Percentiles rank a stretch among this genome's conserved stretches.
These are phyloP conservation scores for Oncorhynchus clarkii DNA, from an alignment of 2,113 vertebrate species.

Conservation along the genomic window DNA sequence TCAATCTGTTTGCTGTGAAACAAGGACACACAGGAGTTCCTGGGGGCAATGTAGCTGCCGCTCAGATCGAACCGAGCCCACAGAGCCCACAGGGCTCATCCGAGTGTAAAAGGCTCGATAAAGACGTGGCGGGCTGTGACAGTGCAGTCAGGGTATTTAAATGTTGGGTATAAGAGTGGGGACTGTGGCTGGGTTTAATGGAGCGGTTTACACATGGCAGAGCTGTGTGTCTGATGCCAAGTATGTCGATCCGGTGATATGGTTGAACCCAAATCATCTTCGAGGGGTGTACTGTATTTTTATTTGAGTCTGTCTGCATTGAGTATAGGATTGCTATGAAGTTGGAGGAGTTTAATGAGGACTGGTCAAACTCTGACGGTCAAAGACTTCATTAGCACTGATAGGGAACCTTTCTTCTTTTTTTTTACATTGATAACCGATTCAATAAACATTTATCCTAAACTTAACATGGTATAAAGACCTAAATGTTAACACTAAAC, in stretches of 20 bases:
- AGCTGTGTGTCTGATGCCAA: slow-evolving; percentile 7
- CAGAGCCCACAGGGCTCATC: slow-evolving; percentile 7
- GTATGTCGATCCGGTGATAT: slow-evolving; percentile 23
- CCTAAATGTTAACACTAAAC: background rate
- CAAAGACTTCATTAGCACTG: background rate
- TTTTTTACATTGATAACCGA: slow-evolving; percentile 14
- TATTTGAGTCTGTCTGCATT: background rate
- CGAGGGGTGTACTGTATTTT: slow-evolving; percentile 6
- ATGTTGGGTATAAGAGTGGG: slow-evolving; percentile 21
- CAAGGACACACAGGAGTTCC: slow-evolving; percentile 23
- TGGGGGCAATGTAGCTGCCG: slow-evolving; percentile 14
- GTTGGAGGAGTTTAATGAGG: slow-evolving; percentile 7
- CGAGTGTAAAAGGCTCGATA: slow-evolving; percentile 36
- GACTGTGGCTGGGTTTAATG: slow-evolving; percentile 28
- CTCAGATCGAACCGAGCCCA: slow-evolving; percentile 12
- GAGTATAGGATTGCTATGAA: background rate
- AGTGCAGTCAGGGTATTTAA: slow-evolving; percentile 35
- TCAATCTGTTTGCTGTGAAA: slow-evolving; percentile 21
- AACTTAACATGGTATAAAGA: too few species aligned
- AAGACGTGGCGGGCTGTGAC: slow-evolving; percentile 28
- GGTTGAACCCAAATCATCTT: slow-evolving; percentile 4
- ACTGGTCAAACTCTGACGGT: slow-evolving; percentile 3
- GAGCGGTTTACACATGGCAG: slow-evolving; percentile 34
- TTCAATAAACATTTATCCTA: slow-evolving; percentile 1
- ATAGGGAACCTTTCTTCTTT: background rate